phyloP scores from a whole-genome alignment of 2,797 vertebrate species.

The Tachyglossus aculeatus region DNA sequence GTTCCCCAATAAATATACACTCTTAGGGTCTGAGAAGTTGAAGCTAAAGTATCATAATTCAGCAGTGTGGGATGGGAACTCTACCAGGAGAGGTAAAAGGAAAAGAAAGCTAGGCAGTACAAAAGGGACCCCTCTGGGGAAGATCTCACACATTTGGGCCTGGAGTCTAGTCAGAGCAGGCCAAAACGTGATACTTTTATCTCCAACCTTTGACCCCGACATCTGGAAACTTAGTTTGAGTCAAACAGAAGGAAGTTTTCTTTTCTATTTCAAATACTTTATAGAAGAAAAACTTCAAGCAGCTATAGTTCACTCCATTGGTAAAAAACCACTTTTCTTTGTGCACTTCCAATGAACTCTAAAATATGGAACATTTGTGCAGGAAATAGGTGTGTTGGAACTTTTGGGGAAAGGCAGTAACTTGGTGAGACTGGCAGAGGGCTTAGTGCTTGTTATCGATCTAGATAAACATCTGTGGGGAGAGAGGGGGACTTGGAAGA shows the following conservation, averaged over 20 bases:
- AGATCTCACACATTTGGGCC: constrained; percentile 82
- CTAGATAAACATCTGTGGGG: constrained; percentile 80
- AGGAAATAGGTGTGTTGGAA: constrained; percentile 70
- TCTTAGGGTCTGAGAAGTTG: constrained; percentile 71
- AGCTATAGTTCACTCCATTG: constrained; percentile 65
- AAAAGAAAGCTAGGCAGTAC: constrained; percentile 79
- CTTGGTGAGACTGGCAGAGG: constrained; percentile 73
- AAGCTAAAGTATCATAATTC: constrained; percentile 84
- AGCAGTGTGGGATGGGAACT: constrained; percentile 81
- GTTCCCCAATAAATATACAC: constrained; percentile 75
- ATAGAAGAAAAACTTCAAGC: constrained; percentile 69
- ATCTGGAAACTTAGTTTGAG: constrained; percentile 96
- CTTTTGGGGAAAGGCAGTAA: constrained; percentile 67
- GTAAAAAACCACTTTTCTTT: constrained; percentile 72
- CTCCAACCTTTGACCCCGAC: constrained; percentile 90
- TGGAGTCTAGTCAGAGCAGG: constrained; percentile 76
- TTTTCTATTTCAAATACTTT: constrained; percentile 82
- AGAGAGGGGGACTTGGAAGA: constrained; percentile 73
- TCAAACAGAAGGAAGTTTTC: constrained; percentile 89
- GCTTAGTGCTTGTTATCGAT: constrained; percentile 77
- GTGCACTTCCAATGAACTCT: constrained; percentile 80
- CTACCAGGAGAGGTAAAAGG: constrained; percentile 80
- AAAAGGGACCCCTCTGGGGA: constrained; percentile 84
- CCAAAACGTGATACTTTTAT: constrained; percentile 96
- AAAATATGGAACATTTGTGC: constrained; percentile 75